Conservation (phyloP, 1,140 invertebrate genomes). For the Doryteuthis pealeii region DNA sequence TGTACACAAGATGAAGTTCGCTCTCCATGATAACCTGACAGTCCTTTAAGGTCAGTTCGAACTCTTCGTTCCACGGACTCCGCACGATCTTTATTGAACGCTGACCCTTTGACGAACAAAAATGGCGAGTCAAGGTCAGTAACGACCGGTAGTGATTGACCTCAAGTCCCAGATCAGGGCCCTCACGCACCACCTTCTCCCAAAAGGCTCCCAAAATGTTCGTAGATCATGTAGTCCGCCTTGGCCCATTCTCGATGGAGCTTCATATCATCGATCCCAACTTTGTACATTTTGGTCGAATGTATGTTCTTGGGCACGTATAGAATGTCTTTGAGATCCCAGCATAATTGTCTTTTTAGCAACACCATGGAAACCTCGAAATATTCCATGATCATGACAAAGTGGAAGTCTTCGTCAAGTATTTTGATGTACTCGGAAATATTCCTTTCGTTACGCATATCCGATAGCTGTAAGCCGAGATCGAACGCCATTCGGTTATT, state of each 20-base stretch:
- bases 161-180: constrained; percentile 18
- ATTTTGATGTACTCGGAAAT: constrained; percentile 28
- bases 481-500: constrained; percentile 40
- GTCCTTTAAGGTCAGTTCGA: not conserved
- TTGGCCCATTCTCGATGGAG: constrained; percentile 15
- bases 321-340: constrained; percentile 61
- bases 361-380: constrained; percentile 65
- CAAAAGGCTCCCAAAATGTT: constrained; percentile 25
- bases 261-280: constrained; percentile 12
- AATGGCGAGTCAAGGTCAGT: not conserved
- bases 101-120: not conserved
- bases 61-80: not conserved
- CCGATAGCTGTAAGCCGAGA: constrained; percentile 28
- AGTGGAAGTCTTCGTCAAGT: constrained; percentile 54
- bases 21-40: not conserved
- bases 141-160: not conserved
- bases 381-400: constrained; percentile 64
- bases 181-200: constrained; percentile 15
- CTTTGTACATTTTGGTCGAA: not conserved
- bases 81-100: not conserved
- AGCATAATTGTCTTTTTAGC: constrained; percentile 61
- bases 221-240: constrained; percentile 29
- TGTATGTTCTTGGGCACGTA: constrained; percentile 30
- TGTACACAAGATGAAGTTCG: not conserved
- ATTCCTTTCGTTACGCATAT: constrained; percentile 21